phyloP scores from a whole-genome alignment of 2,888 invertebrate species.

The Colostygia pectinataria region DNA sequence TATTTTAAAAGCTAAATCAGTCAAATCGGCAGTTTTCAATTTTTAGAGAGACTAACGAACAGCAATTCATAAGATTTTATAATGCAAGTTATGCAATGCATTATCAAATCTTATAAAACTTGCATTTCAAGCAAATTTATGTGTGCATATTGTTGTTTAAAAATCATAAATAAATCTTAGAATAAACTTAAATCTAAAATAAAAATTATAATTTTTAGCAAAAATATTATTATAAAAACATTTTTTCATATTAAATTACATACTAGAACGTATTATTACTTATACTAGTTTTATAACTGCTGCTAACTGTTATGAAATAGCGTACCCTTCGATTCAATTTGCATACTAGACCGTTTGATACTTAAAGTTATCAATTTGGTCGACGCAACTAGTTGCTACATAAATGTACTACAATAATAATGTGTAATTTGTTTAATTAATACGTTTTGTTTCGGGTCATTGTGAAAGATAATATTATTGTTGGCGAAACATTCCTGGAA shows the following conservation, averaged over 20 bases:
- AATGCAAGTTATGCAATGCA: no score
- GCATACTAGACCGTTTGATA: constrained; percentile 46
- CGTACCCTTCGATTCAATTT: constrained; percentile 52
- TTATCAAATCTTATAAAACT: no score
- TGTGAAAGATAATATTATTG: constrained; percentile 50
- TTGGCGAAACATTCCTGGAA: constrained; percentile 42
- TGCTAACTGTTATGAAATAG: constrained; percentile 40
- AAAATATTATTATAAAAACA: no score
- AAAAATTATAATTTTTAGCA: no score
- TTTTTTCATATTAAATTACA: constrained; percentile 15
- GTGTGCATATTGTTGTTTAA: no score
- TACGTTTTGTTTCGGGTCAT: constrained; percentile 49
- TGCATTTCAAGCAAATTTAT: no score
- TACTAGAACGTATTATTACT: constrained; percentile 28
- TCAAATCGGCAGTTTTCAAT: no score
- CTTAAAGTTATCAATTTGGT: constrained; percentile 44
- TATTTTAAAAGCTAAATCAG: no score
- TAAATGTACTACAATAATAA: constrained; percentile 42
- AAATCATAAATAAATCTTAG: no score
- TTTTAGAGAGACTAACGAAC: no score
- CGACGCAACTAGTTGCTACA: constrained; percentile 37
- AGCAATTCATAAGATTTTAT: no score
- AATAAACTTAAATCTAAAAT: no score
- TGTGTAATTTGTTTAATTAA: constrained; percentile 50
- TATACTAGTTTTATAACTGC: constrained; percentile 41